Conservation (phyloP, 2,888 invertebrate genomes). For the Ormia ochracea region DNA sequence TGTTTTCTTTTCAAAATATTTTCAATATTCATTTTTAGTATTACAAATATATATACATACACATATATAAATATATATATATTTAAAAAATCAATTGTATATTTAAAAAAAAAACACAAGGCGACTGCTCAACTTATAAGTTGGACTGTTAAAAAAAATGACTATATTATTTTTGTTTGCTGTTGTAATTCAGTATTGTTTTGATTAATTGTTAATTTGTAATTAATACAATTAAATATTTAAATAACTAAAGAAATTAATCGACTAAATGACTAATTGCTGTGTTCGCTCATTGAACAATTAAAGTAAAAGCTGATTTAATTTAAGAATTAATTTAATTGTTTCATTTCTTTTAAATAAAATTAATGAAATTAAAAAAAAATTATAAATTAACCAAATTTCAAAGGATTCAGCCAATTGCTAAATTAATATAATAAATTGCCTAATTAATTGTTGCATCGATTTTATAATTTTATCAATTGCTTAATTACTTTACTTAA, state of each 20-base stretch:
- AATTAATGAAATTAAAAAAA: not conserved
- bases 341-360: not conserved
- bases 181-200: slow-evolving; percentile 12
- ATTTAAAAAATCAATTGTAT: slow-evolving; percentile 1
- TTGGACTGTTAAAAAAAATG: slow-evolving; percentile 56
- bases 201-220: not conserved
- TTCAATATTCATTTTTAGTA: not conserved
- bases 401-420: not conserved
- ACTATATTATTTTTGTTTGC: slow-evolving; percentile 48
- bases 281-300: too few species aligned
- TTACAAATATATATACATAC: slow-evolving; percentile 11
- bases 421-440: not conserved
- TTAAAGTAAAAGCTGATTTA: not conserved
- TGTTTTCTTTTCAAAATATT: not conserved
- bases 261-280: not conserved
- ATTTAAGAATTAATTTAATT: not conserved
- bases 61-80: too few species aligned
- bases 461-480: not conserved
- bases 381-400: not conserved
- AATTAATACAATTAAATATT: not conserved
- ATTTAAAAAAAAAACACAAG: slow-evolving; percentile 39
- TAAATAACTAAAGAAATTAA: not conserved
- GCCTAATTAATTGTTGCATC: not conserved
- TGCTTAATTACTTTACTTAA: too few species aligned
- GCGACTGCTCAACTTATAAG: slow-evolving; percentile 56